Percentiles rank a stretch among this genome's conserved stretches.
Evolutionary conservation across 2,113 vertebrate species (phyloP).

Genomic region (Rhagologus leucostigma): DNA sequence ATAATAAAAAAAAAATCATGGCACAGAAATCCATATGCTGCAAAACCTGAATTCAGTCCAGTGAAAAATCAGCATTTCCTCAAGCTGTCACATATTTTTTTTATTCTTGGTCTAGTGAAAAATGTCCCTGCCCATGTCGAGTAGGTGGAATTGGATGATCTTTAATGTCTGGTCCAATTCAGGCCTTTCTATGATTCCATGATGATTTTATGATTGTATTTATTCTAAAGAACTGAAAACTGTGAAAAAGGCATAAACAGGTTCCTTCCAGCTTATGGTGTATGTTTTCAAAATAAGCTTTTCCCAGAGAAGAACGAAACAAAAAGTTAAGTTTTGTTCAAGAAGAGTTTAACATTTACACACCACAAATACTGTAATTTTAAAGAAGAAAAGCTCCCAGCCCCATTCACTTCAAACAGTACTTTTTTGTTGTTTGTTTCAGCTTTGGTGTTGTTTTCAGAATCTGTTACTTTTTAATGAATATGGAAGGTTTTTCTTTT

Average conservation of each 20-base stretch:
- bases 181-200: background rate
- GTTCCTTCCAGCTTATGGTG: background rate
- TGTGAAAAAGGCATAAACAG: background rate
- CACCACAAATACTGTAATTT: background rate
- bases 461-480: background rate
- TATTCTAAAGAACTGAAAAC: background rate
- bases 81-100: rapidly evolving
- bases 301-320: background rate
- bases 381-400: background rate
- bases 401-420: background rate
- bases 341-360: background rate
- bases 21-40: background rate
- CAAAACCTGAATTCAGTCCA: background rate
- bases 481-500: background rate
- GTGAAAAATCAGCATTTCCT: background rate
- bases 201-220: background rate
- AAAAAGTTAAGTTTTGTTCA: background rate
- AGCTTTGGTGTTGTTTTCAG: background rate
- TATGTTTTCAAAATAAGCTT: background rate
- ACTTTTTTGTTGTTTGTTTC: background rate
- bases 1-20: background rate
- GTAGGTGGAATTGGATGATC: background rate
- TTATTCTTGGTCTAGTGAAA: background rate
- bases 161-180: background rate
- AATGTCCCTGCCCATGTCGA: rapidly evolving